Evolutionary conservation across 2,113 vertebrate species (phyloP).

Genomic region (Notechis scutatus): DNA sequence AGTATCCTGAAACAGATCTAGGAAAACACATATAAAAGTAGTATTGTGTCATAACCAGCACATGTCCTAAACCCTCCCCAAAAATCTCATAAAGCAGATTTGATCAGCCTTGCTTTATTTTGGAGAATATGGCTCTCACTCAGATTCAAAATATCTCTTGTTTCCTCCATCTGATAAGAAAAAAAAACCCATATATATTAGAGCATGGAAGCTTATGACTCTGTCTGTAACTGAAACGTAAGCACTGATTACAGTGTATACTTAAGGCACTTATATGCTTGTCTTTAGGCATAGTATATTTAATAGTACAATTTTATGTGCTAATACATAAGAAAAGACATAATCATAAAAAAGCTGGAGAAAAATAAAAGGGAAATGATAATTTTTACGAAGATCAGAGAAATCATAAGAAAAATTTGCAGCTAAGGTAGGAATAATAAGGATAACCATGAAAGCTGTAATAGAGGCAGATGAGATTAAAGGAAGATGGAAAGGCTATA

Average conservation of each 20-base stretch:
- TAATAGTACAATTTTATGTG: not conserved
- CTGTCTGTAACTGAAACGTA: not conserved
- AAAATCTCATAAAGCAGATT: not conserved
- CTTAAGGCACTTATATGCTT: not conserved
- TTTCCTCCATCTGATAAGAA: not conserved
- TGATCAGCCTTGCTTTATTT: not conserved
- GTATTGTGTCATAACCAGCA: not conserved
- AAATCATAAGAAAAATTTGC: not conserved
- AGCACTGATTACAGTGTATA: not conserved
- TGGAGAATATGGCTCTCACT: not conserved
- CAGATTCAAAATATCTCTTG: not conserved
- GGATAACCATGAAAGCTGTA: not conserved
- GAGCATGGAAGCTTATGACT: not conserved
- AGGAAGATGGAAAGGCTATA: not conserved
- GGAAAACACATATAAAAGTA: not conserved
- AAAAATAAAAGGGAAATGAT: not conserved
- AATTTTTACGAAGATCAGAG: not conserved
- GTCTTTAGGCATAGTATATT: not conserved
- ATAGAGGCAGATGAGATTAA: not conserved
- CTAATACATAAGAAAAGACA: not conserved
- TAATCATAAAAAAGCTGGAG: not conserved
- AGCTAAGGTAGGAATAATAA: not conserved
- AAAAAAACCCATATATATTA: not conserved
- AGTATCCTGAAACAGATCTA: not conserved
- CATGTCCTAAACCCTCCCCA: not conserved